phyloP scores from a whole-genome alignment of 2,113 vertebrate species.

The Fukomys damarensis region DNA sequence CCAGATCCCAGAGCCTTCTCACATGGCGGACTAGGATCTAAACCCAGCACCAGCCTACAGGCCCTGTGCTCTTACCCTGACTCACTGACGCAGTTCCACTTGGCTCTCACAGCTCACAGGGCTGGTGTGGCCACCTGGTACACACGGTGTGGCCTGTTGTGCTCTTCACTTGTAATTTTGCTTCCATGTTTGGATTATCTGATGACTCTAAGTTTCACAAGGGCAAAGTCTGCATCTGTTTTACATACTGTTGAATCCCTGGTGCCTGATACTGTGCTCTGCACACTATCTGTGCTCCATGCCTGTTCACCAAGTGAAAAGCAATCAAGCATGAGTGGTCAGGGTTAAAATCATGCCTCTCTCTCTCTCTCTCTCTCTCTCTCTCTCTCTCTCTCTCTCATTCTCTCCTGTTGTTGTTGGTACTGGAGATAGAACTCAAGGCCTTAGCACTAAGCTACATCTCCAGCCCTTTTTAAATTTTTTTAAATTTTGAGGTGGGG shows the following conservation, averaged over 20 bases:
- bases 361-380: too few species aligned
- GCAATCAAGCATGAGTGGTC: fast-evolving
- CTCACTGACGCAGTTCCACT: fast-evolving
- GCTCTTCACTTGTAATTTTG: neutral
- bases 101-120: fast-evolving
- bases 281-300: fast-evolving
- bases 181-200: neutral
- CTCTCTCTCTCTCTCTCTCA: too few species aligned
- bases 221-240: neutral
- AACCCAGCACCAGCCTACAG: neutral
- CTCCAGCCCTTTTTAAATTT: too few species aligned
- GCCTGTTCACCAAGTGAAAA: neutral
- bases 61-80: fast-evolving
- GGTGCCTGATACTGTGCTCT: neutral
- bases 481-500: neutral
- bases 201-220: neutral
- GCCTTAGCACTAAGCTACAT: too few species aligned
- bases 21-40: neutral
- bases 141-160: fast-evolving
- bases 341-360: neutral
- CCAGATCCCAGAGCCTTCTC: neutral
- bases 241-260: too few species aligned
- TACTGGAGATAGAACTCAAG: too few species aligned
- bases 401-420: too few species aligned
- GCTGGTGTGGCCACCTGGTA: neutral